Conservation (phyloP, 2,797 vertebrate species). For the Anabas testudineus region DNA sequence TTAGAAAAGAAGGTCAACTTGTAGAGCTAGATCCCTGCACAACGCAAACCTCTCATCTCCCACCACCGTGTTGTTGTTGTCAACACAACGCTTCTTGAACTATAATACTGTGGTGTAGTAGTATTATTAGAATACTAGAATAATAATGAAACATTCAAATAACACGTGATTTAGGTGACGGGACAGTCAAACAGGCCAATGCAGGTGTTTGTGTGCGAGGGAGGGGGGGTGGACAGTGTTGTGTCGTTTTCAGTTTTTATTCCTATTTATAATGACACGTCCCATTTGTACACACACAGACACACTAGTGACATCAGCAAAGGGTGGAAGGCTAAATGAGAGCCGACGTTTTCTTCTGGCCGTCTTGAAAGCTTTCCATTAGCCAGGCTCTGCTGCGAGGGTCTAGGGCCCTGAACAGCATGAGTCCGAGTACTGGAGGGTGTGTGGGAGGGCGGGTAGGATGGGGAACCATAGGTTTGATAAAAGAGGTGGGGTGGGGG, state of each 20-base stretch:
- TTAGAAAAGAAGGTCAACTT: too few relatives aligned
- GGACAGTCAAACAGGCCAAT: background rate
- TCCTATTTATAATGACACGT: conserved; percentile 83
- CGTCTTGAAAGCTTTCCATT: conserved; percentile 98
- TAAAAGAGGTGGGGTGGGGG: conserved; percentile 37
- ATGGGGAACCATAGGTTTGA: conserved; percentile 45
- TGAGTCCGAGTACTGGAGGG: conserved; percentile 66
- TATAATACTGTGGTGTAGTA: too few relatives aligned
- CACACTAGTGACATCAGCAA: conserved; percentile 84
- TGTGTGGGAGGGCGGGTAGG: background rate
- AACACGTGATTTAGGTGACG: too few relatives aligned
- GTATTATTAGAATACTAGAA: too few relatives aligned
- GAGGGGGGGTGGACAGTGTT: conserved; percentile 23
- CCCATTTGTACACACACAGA: conserved; percentile 50
- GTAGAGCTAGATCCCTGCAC: background rate
- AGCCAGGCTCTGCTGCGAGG: conserved; percentile 85
- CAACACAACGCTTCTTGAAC: background rate
- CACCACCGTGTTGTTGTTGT: too few relatives aligned
- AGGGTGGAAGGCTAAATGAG: conserved; percentile 87
- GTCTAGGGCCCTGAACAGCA: conserved; percentile 85
- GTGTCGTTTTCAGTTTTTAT: conserved; percentile 69
- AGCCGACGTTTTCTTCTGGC: conserved; percentile 86
- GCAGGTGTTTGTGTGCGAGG: conserved; percentile 2
- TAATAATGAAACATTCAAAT: too few relatives aligned
- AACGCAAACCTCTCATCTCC: background rate